phyloP scores from a whole-genome alignment of 1,140 invertebrate species.

The Drosophila insularis region DNA sequence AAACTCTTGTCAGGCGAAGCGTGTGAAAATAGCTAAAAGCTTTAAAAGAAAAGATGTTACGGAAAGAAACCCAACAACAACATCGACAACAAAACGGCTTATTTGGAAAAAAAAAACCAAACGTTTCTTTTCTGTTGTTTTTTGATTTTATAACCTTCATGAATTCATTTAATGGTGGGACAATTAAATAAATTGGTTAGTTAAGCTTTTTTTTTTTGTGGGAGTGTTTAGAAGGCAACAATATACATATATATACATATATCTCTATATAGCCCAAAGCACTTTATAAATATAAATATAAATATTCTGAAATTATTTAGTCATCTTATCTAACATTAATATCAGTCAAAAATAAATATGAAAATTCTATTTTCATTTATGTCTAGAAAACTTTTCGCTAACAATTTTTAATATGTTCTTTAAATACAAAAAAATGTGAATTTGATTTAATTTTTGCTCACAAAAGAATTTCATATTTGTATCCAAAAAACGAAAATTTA shows the following conservation, averaged over 20 bases:
- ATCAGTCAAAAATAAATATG: no score
- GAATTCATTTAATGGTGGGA: constrained; percentile 8
- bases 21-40: constrained; percentile 15
- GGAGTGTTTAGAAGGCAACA: neutral
- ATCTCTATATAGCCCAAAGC: neutral
- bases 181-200: constrained; percentile 18
- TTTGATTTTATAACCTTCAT: neutral
- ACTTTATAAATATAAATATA: no score
- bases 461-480: neutral
- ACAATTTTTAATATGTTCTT: no score
- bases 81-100: constrained; percentile 1
- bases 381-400: neutral
- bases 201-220: constrained; percentile 12
- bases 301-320: no score
- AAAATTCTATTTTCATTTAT: no score
- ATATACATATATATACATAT: neutral
- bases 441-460: neutral
- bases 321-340: no score
- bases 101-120: neutral
- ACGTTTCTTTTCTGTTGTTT: neutral
- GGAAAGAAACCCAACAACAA: neutral
- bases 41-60: constrained; percentile 14
- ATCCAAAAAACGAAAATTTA: neutral
- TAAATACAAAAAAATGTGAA: no score
- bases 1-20: constrained; percentile 11